Evolutionary conservation across 2,113 vertebrate species (phyloP).

Genomic region (Formicarius rufipectus): DNA sequence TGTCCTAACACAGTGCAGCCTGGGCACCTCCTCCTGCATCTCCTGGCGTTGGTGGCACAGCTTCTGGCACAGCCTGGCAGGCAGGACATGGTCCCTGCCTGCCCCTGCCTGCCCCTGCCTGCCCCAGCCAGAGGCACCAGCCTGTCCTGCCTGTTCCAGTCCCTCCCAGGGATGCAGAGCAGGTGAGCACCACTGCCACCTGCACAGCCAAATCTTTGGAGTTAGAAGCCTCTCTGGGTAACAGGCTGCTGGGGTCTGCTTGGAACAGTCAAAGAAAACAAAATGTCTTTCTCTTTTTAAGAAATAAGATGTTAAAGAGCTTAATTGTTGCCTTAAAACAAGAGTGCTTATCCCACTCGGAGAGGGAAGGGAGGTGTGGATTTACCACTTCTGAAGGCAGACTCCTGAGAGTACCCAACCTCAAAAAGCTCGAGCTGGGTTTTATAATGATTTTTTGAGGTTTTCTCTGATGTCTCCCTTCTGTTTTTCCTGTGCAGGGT

Average conservation of each 20-base stretch:
- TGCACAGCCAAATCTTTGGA: rapidly evolving
- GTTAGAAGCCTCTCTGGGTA: not conserved
- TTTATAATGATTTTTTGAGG: not conserved
- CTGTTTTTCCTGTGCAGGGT: not conserved
- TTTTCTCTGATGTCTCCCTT: not conserved
- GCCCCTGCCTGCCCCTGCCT: not conserved
- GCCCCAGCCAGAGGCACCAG: not conserved
- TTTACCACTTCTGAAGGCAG: not conserved
- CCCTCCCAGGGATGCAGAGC: not conserved
- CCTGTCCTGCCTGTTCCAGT: not conserved
- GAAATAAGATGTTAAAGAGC: not conserved
- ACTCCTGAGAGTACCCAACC: not conserved
- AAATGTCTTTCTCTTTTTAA: not conserved
- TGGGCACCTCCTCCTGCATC: not conserved
- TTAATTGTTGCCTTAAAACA: not conserved
- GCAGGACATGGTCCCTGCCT: not conserved
- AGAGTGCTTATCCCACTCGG: not conserved
- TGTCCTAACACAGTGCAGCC: rapidly evolving
- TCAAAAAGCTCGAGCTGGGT: not conserved
- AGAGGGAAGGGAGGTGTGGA: not conserved
- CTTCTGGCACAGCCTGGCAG: not conserved
- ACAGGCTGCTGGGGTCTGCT: not conserved
- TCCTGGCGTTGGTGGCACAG: not conserved
- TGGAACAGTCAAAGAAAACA: not conserved
- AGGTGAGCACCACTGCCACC: not conserved